These are phyloP conservation scores for Hormaphis cornu DNA, from an alignment of 1,140 invertebrate genomes.

Conservation along the genomic window DNA sequence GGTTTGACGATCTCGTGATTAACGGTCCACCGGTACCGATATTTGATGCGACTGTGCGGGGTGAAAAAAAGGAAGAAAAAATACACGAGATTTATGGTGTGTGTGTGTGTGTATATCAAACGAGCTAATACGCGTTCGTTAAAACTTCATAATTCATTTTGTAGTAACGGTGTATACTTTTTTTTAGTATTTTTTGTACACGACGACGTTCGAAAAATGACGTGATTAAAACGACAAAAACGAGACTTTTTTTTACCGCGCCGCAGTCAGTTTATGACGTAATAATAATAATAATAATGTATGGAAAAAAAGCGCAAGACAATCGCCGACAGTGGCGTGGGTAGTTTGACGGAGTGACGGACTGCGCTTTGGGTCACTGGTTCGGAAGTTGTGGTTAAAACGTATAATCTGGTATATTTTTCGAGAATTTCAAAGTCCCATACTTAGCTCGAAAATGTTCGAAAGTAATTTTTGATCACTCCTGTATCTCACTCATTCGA, in stretches of 20 bases:
- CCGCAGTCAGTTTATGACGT: too few relatives aligned
- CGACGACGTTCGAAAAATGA: neutral
- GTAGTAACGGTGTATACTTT: neutral
- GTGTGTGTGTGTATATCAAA: neutral
- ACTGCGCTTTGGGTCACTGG: too few relatives aligned
- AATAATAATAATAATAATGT: too few relatives aligned
- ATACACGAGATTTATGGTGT: neutral
- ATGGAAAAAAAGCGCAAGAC: too few relatives aligned
- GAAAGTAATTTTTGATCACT: too few relatives aligned
- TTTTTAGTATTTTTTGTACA: neutral
- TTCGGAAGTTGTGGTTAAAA: too few relatives aligned
- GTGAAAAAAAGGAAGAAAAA: neutral
- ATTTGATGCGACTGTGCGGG: slow-evolving; percentile 9
- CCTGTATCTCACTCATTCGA: too few relatives aligned
- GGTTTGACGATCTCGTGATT: slow-evolving; percentile 4
- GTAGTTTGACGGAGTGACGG: too few relatives aligned
- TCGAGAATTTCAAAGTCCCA: too few relatives aligned
- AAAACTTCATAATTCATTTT: neutral
- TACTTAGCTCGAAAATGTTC: too few relatives aligned
- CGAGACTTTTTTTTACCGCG: neutral
- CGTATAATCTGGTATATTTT: too few relatives aligned
- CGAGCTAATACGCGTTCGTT: neutral
- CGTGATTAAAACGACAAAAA: neutral
- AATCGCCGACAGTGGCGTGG: too few relatives aligned
- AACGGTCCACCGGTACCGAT: slow-evolving; percentile 8